A percentile compares a stretch with the other conserved stretches of the same genome.
These are phyloP conservation scores for Monomorium pharaonis DNA, from an alignment of 1,140 invertebrate genomes.

Conservation along the genomic window DNA sequence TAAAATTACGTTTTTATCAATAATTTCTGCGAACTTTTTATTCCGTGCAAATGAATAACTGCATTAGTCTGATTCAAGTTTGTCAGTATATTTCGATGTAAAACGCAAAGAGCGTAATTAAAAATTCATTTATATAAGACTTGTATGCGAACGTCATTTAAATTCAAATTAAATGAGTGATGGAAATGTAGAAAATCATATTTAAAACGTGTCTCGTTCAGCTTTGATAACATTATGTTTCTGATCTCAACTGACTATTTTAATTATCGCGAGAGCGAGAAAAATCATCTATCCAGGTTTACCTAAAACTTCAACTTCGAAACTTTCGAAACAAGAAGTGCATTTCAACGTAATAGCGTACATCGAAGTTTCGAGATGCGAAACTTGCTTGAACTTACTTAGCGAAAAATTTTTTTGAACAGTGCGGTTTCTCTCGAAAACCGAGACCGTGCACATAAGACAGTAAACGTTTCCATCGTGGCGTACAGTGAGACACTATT, in stretches of 20 bases:
- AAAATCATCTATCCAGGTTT: neutral
- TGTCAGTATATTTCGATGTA: neutral
- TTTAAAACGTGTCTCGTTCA: neutral
- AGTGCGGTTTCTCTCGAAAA: neutral
- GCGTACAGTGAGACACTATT: neutral
- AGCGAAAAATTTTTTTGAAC: neutral
- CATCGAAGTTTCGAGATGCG: constrained; percentile 3
- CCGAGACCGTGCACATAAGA: neutral
- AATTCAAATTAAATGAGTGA: neutral
- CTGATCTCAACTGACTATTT: neutral
- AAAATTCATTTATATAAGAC: neutral
- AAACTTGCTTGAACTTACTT: constrained; percentile 4
- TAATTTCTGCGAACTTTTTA: neutral
- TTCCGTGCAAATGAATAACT: neutral
- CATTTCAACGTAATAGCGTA: constrained; percentile 7
- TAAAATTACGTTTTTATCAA: neutral
- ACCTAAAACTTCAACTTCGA: neutral
- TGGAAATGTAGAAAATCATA: neutral
- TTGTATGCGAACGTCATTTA: neutral
- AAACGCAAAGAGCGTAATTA: neutral
- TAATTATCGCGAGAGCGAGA: neutral
- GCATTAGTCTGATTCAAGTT: neutral
- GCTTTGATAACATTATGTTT: neutral
- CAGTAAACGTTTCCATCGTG: neutral
- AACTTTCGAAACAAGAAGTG: constrained; percentile 4